Evolutionary conservation across 64 coral and sea anemone genomes (phyloP).

Genomic region (Stichodactyla helianthus): DNA sequence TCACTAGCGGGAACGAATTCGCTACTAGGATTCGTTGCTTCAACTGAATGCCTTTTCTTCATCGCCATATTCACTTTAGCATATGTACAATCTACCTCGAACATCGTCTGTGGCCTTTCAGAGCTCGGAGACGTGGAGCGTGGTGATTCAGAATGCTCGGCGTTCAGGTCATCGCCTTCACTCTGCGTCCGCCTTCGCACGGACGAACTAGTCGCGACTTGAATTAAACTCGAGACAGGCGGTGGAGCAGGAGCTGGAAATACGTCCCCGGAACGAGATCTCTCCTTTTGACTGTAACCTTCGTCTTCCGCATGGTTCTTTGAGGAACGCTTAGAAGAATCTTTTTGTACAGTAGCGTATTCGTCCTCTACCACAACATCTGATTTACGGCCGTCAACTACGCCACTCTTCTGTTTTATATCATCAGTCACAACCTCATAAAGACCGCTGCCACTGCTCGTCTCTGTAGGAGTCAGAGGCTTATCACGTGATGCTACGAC

Average conservation of each 20-base stretch:
- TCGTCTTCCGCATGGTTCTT: background rate
- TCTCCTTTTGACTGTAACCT: background rate
- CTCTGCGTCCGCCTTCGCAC: background rate
- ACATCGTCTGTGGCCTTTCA: constrained; percentile 6
- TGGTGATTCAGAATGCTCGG: background rate
- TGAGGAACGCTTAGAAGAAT: background rate
- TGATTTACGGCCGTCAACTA: background rate
- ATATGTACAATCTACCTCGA: background rate
- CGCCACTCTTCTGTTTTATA: background rate
- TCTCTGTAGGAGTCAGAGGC: background rate
- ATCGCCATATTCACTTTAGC: constrained; percentile 10
- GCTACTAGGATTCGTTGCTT: background rate
- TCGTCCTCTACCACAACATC: background rate
- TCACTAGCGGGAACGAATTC: background rate
- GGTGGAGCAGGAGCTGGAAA: background rate
- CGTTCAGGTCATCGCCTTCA: background rate
- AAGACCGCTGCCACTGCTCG: background rate
- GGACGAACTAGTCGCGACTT: background rate
- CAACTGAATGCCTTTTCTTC: constrained; percentile 16
- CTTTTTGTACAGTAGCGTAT: constrained; percentile 8
- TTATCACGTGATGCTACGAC: background rate
- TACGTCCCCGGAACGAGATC: background rate
- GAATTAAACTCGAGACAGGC: constrained; percentile 1
- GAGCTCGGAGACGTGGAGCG: background rate
- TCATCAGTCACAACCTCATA: constrained; percentile 33